Base-by-base conservation (phyloP, 1,140 invertebrate species). In the Medauroidea extradentata region DNA sequence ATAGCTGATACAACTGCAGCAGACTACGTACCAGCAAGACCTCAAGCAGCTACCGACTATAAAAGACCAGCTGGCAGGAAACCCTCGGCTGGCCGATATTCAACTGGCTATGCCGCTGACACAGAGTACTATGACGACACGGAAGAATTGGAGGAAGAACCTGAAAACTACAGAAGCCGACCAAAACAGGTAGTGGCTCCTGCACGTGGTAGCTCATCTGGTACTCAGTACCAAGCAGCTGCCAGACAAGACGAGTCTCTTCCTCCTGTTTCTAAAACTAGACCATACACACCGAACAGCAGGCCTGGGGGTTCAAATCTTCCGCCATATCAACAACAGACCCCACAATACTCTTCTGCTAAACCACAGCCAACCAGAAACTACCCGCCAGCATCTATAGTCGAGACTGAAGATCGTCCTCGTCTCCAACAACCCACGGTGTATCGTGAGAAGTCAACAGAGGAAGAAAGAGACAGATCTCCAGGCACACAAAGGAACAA, bases 71-170 rank as follows among this genome's bases (percentile, higher is more conserved):
- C 18, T 16, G 39, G 48, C 13, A 59, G 44, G 24, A 52, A 46
- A 16, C 42, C 42, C n/a, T 18, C 38, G 23, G 14, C 53, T 24
- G 14, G n/a, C 8, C 42, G 53, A n/a, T 24, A 56, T 18, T 16
- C 38, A 18, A 25, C 21, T 2, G 43, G 54, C 21, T 55, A 62
- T 25, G 18, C 38, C 9, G 43, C 54, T 51, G 57, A 63, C 16
- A 21, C 60, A 24, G 68, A 71, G 3, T 66, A 79, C 44, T 79
- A 79, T 60, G 77, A 78, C 39, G 79, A 81, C 53, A 75, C 79
- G 34, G 73, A 79, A 48, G 76, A 80, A 60, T 78, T 80, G 51
- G 72, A 78, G 23, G 71, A 76, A 13, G 66, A 66, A 5, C 58
- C 71, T 29, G 48, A 50, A 13, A 23, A 42, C 43, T 60, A 24